Conservation (phyloP, 2,888 invertebrate genomes). For the Pheosia tremula region DNA sequence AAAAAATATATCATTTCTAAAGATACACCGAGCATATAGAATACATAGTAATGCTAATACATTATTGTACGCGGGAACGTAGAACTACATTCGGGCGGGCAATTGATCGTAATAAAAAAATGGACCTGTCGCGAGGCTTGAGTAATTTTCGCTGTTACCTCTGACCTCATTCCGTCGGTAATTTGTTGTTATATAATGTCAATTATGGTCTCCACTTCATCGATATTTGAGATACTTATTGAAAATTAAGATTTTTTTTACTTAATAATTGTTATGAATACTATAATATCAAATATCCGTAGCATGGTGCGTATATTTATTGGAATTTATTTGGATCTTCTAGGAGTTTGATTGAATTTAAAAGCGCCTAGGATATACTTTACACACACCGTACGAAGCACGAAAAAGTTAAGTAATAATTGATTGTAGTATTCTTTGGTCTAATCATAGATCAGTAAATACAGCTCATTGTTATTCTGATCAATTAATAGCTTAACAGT, state of each 20-base stretch:
- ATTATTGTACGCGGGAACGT: constrained; percentile 13
- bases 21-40: neutral
- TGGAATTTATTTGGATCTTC: too few species aligned
- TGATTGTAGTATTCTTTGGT: too few species aligned
- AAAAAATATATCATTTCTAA: neutral
- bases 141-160: constrained; percentile 33
- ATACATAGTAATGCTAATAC: neutral
- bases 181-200: constrained; percentile 28
- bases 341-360: too few species aligned
- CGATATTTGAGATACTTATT: constrained; percentile 23
- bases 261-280: neutral
- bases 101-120: constrained; percentile 23
- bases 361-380: too few species aligned
- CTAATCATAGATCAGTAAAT: too few species aligned
- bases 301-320: too few species aligned
- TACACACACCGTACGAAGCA: too few species aligned
- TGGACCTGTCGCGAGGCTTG: constrained; percentile 13
- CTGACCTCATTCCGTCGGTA: constrained; percentile 26
- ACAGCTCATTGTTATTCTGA: too few species aligned
- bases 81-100: constrained; percentile 17
- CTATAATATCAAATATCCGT: neutral
- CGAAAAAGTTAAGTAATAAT: too few species aligned
- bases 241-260: constrained; percentile 5
- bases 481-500: too few species aligned
- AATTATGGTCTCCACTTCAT: constrained; percentile 26